These are phyloP conservation scores for Chrysopa pallens DNA, from an alignment of 1,140 invertebrate genomes.

Conservation along the genomic window DNA sequence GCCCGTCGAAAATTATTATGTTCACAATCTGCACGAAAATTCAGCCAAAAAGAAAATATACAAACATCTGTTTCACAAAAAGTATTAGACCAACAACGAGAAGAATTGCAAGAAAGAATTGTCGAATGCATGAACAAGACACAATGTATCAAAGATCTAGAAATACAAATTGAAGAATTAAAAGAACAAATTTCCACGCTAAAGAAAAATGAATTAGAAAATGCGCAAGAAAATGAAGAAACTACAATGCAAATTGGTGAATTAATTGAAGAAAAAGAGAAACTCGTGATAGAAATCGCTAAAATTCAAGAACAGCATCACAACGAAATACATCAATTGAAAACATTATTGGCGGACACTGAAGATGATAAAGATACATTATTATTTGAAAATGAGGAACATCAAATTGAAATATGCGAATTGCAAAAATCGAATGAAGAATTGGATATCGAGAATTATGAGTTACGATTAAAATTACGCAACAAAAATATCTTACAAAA, in stretches of 20 bases:
- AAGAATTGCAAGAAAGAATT: slow-evolving; percentile 18
- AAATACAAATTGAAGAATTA: slow-evolving; percentile 18
- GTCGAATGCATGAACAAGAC: slow-evolving; percentile 21
- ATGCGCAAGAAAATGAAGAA: neutral
- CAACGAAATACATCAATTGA: neutral
- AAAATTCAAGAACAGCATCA: neutral
- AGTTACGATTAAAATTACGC: neutral
- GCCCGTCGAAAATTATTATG: too few species aligned
- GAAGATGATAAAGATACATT: neutral
- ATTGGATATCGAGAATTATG: neutral
- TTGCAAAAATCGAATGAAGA: neutral
- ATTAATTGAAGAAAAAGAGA: neutral
- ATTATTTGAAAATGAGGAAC: neutral
- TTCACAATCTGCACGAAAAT: neutral
- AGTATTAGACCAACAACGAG: slow-evolving; percentile 10
- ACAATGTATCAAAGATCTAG: slow-evolving; percentile 17
- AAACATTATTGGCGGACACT: neutral
- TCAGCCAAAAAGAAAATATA: slow-evolving; percentile 11
- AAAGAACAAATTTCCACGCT: slow-evolving; percentile 4
- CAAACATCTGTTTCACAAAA: slow-evolving; percentile 3
- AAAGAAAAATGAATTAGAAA: neutral
- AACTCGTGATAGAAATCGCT: neutral
- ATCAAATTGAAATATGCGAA: neutral
- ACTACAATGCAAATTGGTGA: neutral
- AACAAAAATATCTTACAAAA: neutral